Evolutionary conservation across 2,797 vertebrate species (phyloP), one percentile per base, ranked within the genome.

Genomic region (Valencia hispanica): DNA sequence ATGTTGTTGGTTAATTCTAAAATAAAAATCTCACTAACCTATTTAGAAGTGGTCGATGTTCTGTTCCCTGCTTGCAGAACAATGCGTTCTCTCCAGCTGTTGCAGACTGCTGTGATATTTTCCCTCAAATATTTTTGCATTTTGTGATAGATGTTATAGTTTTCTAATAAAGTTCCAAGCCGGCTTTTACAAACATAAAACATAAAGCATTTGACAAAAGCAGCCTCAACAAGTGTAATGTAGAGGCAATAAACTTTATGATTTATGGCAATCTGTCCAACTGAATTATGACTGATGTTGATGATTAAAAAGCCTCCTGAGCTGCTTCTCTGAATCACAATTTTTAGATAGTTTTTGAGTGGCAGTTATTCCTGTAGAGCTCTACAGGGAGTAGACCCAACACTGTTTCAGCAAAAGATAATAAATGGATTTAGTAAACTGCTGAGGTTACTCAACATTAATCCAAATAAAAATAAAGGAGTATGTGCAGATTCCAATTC

Each of bases 261-360:
- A 82, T 78, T 80, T 75, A 79, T 43, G 30, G 68, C 57, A 63
- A 70, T 66, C 25, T 53, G 18, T 15, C 12, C 53, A 17, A 57
- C 47, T 77, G 25, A 65, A 55, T 17, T 4, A 10, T 34, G 32
- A 6, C 39, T 76, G 20, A 20, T 66, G 48, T 18, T 20, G 51
- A 78, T n/a, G 18, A 74, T 77, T 30, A 55, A 80, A 71, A 34
- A 11, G 48, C 15, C 32, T 59, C 47, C n/a, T 51, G 72, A 45
- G 20, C 30, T 73, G 15, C 36, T 59, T 65, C 36, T 48, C 17
- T 36, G 39, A 65, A 39, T 43, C 47, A 72, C 41, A 45, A 45
- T 68, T 76, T 78, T 68, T 11, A 45, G 51, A 47, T 57, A 17
- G 10, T 47, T 41, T 77, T 70, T 68, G 20, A 78, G 50, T 68